Conservation (phyloP, 35 echinoderm and acorn worm species). For the Amphiura filiformis region DNA sequence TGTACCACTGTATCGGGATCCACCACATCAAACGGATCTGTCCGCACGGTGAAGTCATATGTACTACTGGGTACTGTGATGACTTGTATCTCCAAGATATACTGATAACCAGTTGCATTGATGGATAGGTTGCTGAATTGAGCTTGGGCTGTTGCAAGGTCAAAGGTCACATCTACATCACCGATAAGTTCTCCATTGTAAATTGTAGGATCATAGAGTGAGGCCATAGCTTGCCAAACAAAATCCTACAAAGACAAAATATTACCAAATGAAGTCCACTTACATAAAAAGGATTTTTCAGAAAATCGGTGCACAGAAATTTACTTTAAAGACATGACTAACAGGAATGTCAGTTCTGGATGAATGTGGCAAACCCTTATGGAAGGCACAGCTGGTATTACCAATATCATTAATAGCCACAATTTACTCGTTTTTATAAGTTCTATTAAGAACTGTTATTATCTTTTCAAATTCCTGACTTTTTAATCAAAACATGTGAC, state of each 20-base stretch:
- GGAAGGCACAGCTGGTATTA: too few species aligned
- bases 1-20: neutral
- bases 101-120: constrained; percentile 43
- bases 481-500: too few species aligned
- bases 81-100: constrained; percentile 51
- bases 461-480: too few species aligned
- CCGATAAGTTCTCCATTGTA: constrained; percentile 68
- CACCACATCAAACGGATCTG: constrained; percentile 61
- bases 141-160: constrained; percentile 48
- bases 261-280: neutral
- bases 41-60: constrained; percentile 33
- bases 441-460: too few species aligned
- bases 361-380: too few species aligned
- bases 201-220: constrained; percentile 40
- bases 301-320: too few species aligned
- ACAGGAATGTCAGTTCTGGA: too few species aligned
- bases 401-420: too few species aligned
- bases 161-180: constrained; percentile 38
- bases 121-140: constrained; percentile 53
- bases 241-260: neutral
- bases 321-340: too few species aligned
- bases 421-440: too few species aligned
- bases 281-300: neutral
- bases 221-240: constrained; percentile 49
- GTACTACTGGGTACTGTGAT: constrained; percentile 17